Percentiles rank a stretch among this genome's conserved stretches.
These are phyloP conservation scores for Brachionus koreanus DNA, from an alignment of 1,140 invertebrate species.

Conservation along the genomic window DNA sequence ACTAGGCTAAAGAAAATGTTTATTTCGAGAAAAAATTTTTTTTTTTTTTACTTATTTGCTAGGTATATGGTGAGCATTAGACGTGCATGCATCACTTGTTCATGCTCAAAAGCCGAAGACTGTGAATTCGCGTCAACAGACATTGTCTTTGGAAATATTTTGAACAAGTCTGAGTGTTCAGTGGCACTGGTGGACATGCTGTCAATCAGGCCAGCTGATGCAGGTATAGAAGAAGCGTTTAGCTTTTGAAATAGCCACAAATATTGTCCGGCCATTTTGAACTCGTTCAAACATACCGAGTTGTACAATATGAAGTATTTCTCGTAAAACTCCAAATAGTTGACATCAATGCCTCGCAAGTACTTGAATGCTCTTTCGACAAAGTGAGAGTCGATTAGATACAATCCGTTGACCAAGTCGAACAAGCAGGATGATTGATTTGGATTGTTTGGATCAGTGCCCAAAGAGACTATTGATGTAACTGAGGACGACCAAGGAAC, in stretches of 20 bases:
- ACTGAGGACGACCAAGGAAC: slow-evolving; percentile 11
- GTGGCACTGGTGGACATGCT: background rate
- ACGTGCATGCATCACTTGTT: background rate
- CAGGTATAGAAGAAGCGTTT: background rate
- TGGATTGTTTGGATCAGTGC: slow-evolving; percentile 1
- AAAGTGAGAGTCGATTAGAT: slow-evolving; percentile 21
- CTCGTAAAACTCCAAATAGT: slow-evolving; percentile 26
- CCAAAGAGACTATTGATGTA: slow-evolving; percentile 1
- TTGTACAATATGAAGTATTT: slow-evolving; percentile 28
- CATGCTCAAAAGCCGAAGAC: background rate
- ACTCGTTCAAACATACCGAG: background rate
- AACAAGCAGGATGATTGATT: slow-evolving; percentile 6
- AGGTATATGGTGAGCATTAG: slow-evolving; percentile 3
- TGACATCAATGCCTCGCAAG: background rate
- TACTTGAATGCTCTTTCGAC: slow-evolving; percentile 9
- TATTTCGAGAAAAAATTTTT: background rate
- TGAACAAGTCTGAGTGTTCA: background rate
- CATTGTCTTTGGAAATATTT: slow-evolving; percentile 5
- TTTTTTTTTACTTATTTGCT: background rate
- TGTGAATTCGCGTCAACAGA: background rate
- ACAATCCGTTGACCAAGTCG: slow-evolving; percentile 15
- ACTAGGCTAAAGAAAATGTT: background rate
- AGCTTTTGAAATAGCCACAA: slow-evolving; percentile 26
- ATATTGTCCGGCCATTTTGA: slow-evolving; percentile 8
- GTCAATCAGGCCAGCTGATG: background rate